A percentile compares a stretch with the other conserved stretches of the same genome.
These are phyloP conservation scores for Trachelus troglodyta DNA, from an alignment of 2,888 invertebrate genomes.

Conservation along the genomic window DNA sequence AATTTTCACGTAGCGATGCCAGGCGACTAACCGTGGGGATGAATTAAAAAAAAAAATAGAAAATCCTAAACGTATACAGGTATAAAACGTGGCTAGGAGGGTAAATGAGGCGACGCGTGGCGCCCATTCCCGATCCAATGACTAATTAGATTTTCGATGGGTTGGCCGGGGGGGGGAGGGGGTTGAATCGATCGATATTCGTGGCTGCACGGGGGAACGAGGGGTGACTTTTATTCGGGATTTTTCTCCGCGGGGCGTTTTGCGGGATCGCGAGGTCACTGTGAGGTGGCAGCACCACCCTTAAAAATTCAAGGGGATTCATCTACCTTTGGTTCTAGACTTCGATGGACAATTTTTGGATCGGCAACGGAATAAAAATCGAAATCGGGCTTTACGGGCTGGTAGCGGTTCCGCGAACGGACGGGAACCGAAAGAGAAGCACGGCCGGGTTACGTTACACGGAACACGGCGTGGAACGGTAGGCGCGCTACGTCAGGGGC, in stretches of 20 bases:
- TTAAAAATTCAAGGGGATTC: conserved; percentile 52
- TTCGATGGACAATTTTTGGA: background rate
- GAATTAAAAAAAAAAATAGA: background rate
- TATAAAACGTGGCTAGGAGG: background rate
- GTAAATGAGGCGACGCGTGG: background rate
- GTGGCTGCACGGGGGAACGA: background rate
- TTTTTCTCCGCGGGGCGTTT: conserved; percentile 6
- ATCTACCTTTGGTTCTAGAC: conserved; percentile 29
- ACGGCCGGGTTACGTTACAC: background rate
- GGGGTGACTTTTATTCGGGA: background rate
- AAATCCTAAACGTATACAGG: background rate
- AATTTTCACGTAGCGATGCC: background rate
- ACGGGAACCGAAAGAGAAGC: background rate
- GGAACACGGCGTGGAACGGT: background rate
- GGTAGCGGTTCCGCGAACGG: too few relatives aligned
- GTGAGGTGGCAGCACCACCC: conserved; percentile 56
- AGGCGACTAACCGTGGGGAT: background rate
- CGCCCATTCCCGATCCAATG: background rate
- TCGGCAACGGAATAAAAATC: background rate
- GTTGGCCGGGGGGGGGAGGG: background rate
- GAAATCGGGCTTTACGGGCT: background rate
- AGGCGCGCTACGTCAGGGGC: background rate
- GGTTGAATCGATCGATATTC: background rate
- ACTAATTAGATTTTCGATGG: background rate
- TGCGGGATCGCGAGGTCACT: conserved; percentile 53